Conservation (phyloP, 2,113 vertebrate species). For the Dolichallabes microphthalmus region DNA sequence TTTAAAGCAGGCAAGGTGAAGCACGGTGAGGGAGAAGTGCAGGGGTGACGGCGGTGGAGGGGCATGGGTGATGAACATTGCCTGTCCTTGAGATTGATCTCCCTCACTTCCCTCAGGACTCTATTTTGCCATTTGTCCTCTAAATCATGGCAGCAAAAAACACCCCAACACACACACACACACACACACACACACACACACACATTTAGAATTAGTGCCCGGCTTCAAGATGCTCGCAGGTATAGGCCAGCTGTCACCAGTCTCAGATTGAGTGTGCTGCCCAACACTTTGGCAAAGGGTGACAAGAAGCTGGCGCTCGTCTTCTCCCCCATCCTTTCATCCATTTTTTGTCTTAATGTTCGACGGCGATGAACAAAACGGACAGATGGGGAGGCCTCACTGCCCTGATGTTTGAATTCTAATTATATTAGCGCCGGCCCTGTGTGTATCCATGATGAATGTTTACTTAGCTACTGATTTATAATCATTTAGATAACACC, state of each 20-base stretch:
- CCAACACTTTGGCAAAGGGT: constrained; percentile 41
- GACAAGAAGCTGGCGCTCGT: constrained; percentile 39
- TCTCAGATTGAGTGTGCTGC: constrained; percentile 35
- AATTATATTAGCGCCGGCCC: constrained; percentile 85
- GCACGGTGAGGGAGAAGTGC: constrained; percentile 39
- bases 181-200: constrained; percentile 55
- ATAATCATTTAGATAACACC: constrained; percentile 94
- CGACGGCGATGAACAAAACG: constrained; percentile 48
- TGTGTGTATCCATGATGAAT: constrained; percentile 83
- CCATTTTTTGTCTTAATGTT: constrained; percentile 46
- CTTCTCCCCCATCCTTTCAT: constrained; percentile 34
- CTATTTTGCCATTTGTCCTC: constrained; percentile 43
- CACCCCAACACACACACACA: constrained; percentile 15
- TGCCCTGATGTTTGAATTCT: constrained; percentile 87
- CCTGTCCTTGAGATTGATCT: constrained; percentile 56
- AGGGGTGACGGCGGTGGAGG: constrained; percentile 21
- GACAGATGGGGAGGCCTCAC: constrained; percentile 88
- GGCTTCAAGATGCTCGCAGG: constrained; percentile 58
- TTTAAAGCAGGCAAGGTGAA: constrained; percentile 52
- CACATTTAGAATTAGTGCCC: constrained; percentile 51
- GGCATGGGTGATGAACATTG: constrained; percentile 27
- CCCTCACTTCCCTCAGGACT: constrained; percentile 46
- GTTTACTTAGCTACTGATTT: constrained; percentile 91
- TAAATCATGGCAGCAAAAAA: constrained; percentile 33
- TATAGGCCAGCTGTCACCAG: constrained; percentile 54